These are phyloP conservation scores for Cebuella pygmaea DNA, from an alignment of 2,797 vertebrate species.

Conservation along the genomic window DNA sequence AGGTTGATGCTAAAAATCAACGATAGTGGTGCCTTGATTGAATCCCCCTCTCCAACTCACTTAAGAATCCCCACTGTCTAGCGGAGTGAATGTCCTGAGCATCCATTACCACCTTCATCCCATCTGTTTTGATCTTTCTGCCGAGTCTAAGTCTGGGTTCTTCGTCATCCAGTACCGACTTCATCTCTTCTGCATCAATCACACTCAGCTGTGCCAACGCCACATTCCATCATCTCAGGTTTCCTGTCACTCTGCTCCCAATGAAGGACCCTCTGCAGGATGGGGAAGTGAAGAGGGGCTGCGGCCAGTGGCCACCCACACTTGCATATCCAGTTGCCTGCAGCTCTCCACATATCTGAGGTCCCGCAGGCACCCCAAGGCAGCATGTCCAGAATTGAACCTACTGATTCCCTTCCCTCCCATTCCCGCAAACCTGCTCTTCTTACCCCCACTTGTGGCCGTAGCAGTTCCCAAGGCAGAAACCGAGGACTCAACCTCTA, in stretches of 20 bases:
- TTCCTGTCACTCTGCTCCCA: conserved; percentile 60
- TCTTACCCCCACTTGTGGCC: not conserved
- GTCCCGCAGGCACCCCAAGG: not conserved
- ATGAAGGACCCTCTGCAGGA: conserved; percentile 42
- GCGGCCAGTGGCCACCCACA: not conserved
- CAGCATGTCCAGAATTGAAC: not conserved
- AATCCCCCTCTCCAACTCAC: not conserved
- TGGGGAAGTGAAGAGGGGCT: not conserved
- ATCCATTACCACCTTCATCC: conserved; percentile 46
- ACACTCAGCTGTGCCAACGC: conserved; percentile 44
- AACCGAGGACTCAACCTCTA: not conserved
- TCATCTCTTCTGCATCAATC: conserved; percentile 70
- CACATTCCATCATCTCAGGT: conserved; percentile 55
- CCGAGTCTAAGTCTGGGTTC: conserved; percentile 49
- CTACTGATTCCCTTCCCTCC: not conserved
- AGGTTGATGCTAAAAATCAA: conserved; percentile 50
- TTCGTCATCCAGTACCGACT: conserved; percentile 51
- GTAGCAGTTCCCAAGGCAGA: not conserved
- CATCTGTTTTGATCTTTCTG: conserved; percentile 51
- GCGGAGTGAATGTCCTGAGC: not conserved
- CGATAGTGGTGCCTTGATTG: not conserved
- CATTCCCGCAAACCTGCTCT: not conserved
- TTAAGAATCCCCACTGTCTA: not conserved
- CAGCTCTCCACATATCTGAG: not conserved
- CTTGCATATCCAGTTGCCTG: not conserved